A percentile compares a stretch with the other conserved stretches of the same genome.
These are phyloP conservation scores for Melanotaenia maccullochi DNA, from an alignment of 2,797 vertebrate genomes.

Conservation along the genomic window DNA sequence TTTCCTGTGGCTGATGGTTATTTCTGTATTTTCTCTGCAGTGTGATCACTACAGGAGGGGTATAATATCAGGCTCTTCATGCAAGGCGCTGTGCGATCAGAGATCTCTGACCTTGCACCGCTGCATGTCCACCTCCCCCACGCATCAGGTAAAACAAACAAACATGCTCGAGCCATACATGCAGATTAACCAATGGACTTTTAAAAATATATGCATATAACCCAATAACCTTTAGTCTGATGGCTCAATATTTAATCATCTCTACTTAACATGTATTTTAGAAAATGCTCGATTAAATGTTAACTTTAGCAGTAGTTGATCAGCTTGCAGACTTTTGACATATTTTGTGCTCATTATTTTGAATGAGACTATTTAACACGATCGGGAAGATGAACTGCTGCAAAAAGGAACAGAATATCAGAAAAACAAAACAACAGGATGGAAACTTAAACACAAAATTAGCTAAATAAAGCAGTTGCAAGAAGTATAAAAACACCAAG, in stretches of 20 bases:
- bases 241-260: background rate
- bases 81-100: constrained; percentile 92
- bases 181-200: background rate
- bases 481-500: background rate
- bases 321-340: background rate
- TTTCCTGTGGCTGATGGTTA: constrained; percentile 15
- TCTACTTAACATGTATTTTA: background rate
- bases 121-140: constrained; percentile 92
- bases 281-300: background rate
- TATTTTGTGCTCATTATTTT: background rate
- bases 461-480: too few species aligned
- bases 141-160: constrained; percentile 85
- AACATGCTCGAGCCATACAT: background rate
- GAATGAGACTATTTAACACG: background rate
- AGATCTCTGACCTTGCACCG: constrained; percentile 86
- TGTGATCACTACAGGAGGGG: constrained; percentile 96
- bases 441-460: background rate
- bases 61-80: constrained; percentile 94
- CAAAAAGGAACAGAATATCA: background rate
- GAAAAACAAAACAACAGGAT: background rate
- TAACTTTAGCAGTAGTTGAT: background rate
- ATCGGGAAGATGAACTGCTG: background rate
- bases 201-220: background rate
- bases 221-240: background rate
- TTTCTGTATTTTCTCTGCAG: constrained; percentile 72